phyloP scores from a whole-genome alignment of 2,888 invertebrate species.

The Calephelis perditalis region DNA sequence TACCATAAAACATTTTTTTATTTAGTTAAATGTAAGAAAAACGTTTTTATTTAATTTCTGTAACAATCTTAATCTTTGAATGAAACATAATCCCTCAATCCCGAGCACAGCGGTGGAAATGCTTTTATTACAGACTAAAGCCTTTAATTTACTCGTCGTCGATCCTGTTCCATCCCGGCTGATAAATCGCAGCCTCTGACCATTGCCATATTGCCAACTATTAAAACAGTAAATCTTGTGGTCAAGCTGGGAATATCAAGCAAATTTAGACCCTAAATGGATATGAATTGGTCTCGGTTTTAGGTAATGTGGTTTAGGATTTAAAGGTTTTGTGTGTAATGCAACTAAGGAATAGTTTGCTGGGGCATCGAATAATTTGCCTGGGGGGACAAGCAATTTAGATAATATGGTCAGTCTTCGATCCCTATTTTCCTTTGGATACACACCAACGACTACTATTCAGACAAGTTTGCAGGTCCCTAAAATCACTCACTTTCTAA shows the following conservation, averaged over 20 bases:
- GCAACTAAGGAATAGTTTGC: neutral
- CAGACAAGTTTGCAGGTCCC: too few relatives aligned
- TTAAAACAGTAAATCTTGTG: slow-evolving; percentile 66
- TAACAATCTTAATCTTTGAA: slow-evolving; percentile 16
- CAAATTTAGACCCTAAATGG: neutral
- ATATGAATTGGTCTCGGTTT: neutral
- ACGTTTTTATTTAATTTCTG: slow-evolving; percentile 25
- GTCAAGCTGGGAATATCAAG: neutral
- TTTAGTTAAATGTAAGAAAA: too few relatives aligned
- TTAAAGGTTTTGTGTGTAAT: slow-evolving; percentile 1
- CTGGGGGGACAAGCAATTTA: neutral
- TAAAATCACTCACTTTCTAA: too few relatives aligned
- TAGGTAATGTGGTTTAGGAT: neutral
- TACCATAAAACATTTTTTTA: too few relatives aligned
- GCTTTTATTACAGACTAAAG: slow-evolving; percentile 39
- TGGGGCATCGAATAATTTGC: neutral
- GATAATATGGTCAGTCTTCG: too few relatives aligned
- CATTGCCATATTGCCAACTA: slow-evolving; percentile 54
- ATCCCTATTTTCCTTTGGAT: too few relatives aligned
- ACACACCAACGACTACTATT: too few relatives aligned
- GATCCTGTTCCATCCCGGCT: slow-evolving; percentile 32
- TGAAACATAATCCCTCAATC: slow-evolving; percentile 22
- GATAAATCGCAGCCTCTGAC: slow-evolving; percentile 50
- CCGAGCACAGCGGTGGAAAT: slow-evolving; percentile 22
- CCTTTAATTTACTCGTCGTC: slow-evolving; percentile 52